Conservation (phyloP, 2,113 vertebrate genomes). For the Trinectes maculatus region DNA sequence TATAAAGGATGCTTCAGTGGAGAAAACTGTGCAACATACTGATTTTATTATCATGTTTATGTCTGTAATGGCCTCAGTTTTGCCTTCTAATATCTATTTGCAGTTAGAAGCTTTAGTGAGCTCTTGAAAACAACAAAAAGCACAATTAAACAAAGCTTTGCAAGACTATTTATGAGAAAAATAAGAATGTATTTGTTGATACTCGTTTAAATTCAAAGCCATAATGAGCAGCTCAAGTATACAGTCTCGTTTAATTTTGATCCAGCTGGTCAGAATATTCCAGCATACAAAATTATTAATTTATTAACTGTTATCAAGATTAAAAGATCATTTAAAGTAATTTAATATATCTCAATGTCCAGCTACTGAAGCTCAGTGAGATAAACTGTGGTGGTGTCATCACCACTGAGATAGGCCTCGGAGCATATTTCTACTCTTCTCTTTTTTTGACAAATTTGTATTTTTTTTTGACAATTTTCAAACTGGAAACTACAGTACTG, state of each 20-base stretch:
- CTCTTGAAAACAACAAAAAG: constrained; percentile 57
- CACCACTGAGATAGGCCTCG: not conserved
- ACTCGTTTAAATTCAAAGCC: constrained; percentile 1
- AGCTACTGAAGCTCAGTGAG: constrained; percentile 5
- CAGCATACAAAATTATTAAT: constrained; percentile 2
- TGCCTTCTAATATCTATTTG: constrained; percentile 44
- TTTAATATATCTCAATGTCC: no score
- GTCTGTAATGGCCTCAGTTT: constrained; percentile 53
- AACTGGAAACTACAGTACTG: constrained; percentile 1
- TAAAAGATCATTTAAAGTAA: no score
- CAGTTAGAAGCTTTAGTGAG: constrained; percentile 30
- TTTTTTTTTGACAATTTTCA: no score
- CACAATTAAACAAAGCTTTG: constrained; percentile 23
- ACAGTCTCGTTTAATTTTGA: constrained; percentile 1
- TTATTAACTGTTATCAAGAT: no score
- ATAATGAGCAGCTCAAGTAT: not conserved
- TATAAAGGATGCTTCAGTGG: constrained; percentile 54
- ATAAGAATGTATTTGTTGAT: constrained; percentile 8
- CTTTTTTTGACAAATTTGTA: not conserved
- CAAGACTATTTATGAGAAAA: constrained; percentile 19
- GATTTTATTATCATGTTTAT: constrained; percentile 74
- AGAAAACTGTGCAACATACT: constrained; percentile 55
- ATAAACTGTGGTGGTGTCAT: constrained; percentile 10
- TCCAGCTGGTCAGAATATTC: constrained; percentile 1
- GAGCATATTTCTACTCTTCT: no score